Conservation (phyloP, 2,113 vertebrate genomes). For the Sceloporus undulatus region DNA sequence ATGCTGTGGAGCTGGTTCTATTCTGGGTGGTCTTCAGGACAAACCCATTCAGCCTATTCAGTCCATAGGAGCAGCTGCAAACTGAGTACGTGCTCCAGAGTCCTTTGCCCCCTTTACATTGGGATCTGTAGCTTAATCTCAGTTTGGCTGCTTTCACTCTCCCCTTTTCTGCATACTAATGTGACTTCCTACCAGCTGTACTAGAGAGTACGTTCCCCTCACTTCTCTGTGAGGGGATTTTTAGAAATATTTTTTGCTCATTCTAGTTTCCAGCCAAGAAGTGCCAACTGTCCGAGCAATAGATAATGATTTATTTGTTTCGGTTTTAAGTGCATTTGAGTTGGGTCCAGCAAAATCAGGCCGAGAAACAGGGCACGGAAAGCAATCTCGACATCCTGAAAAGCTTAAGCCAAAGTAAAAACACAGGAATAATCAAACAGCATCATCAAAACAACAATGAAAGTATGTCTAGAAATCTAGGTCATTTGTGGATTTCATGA, state of each 20-base stretch:
- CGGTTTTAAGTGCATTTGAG: background rate
- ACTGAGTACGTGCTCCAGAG: background rate
- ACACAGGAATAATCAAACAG: slow-evolving; percentile 12
- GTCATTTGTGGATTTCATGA: slow-evolving; percentile 6
- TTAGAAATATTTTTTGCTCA: background rate
- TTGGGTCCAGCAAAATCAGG: background rate
- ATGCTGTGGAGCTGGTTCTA: background rate
- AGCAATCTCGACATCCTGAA: background rate
- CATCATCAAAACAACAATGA: slow-evolving; percentile 25
- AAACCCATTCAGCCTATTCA: background rate
- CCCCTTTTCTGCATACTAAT: background rate
- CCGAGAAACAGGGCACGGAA: background rate
- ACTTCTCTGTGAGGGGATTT: background rate
- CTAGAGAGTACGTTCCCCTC: background rate
- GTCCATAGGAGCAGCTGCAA: background rate
- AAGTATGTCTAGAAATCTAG: slow-evolving; percentile 3
- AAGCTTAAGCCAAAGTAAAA: slow-evolving; percentile 7
- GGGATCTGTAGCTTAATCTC: background rate
- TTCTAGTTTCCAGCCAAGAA: background rate
- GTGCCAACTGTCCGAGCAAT: background rate
- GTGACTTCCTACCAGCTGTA: background rate
- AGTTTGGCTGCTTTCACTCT: background rate
- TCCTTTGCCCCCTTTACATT: background rate
- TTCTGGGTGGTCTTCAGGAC: background rate
- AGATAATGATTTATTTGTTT: slow-evolving; percentile 5